Evolutionary conservation across 2,113 vertebrate genomes (phyloP), one percentile per base, ranked within the genome.

Genomic region (Strix aluco): DNA sequence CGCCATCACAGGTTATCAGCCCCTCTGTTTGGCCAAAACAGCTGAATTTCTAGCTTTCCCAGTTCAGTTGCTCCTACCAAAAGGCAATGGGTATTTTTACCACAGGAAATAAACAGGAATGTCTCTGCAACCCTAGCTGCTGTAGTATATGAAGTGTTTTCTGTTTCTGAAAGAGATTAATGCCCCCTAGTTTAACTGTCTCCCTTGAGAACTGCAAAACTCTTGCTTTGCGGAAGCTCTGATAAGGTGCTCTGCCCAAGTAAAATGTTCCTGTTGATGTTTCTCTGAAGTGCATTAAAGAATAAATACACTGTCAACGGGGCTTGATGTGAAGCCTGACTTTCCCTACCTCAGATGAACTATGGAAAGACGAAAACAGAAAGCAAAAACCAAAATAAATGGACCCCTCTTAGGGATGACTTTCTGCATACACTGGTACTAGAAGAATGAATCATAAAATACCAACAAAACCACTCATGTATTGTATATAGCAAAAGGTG

Each of bases 61-160:
- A 4, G 30, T 32, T 78, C 20, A 36, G 2, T 6, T 32, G 13
- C 11, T 5, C 16, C 15, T 46, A 38, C 8, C 4, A 6, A 30
- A 69, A n/a, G 7, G 0, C 11, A 2, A 4, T 0, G 0, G 13
- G 5, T 13, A 27, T 6, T 79, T 90, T 74, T 44, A 44, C 20
- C 34, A 6, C 34, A 92, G 4, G 19, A 90, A 92, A 63, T 38
- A 46, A 16, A 23, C 21, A 65, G 13, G 10, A 63, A 52, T 5
- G 1, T 15, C 30, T 46, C 40, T 34, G 46, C 22, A 73, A 54
- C 8, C 10, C 59, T 32, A 78, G 13, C 11, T 89, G 55, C 25
- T 78, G 42, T 5, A 36, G 44, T 25, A 18, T 6, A 54, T 62
- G 21, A 49, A 73, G 7, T 44, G 22, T 20, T 74, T 47, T 71